Percentiles rank a stretch among this genome's conserved stretches.
phyloP scores from a whole-genome alignment of 1,140 invertebrate genomes.

The Vanessa atalanta region DNA sequence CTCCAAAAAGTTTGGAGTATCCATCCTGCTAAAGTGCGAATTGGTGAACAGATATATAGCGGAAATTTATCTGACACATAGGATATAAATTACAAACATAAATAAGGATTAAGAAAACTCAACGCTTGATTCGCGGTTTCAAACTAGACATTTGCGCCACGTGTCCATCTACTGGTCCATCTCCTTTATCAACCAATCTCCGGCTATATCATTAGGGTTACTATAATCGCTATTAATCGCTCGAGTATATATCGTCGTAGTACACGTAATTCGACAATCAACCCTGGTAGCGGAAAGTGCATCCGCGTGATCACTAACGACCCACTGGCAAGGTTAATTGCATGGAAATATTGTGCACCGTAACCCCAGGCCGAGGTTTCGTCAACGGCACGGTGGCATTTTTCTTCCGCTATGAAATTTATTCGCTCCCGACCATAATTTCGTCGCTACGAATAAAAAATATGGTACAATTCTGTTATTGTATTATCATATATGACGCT shows the following conservation, averaged over 20 bases:
- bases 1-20: too few relatives aligned
- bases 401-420: neutral
- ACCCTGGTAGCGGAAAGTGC: neutral
- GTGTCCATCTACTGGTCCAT: too few relatives aligned
- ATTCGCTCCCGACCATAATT: neutral
- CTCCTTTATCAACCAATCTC: too few relatives aligned
- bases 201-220: too few relatives aligned
- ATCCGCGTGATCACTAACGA: conserved; percentile 4
- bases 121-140: too few relatives aligned
- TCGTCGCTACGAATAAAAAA: neutral
- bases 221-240: too few relatives aligned
- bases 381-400: neutral
- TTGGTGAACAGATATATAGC: too few relatives aligned
- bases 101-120: too few relatives aligned
- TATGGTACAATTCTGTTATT: neutral
- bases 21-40: too few relatives aligned
- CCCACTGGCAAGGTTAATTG: conserved; percentile 16
- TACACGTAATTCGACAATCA: neutral
- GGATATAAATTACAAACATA: too few relatives aligned
- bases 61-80: too few relatives aligned
- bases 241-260: neutral
- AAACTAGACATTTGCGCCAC: too few relatives aligned
- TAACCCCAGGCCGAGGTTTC: conserved; percentile 6
- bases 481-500: neutral
- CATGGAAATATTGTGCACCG: conserved; percentile 22